These are phyloP conservation scores for Polydrusus cervinus DNA, from an alignment of 2,888 invertebrate species.

Conservation along the genomic window DNA sequence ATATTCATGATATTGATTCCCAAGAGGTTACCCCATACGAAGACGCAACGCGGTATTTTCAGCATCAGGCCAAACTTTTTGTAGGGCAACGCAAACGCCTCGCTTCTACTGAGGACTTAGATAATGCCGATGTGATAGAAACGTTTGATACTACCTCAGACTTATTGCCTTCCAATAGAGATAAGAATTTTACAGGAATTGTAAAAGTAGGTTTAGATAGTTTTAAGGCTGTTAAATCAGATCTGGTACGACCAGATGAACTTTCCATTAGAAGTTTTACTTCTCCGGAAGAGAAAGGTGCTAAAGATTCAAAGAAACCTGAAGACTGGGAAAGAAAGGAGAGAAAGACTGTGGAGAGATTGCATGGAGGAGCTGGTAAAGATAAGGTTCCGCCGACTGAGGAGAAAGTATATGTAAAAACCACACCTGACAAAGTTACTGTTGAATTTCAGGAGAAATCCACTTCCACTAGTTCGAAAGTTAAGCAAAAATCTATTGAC, in stretches of 20 bases:
- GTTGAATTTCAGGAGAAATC: conserved; percentile 58
- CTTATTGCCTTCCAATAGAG: conserved; percentile 62
- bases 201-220: conserved; percentile 65
- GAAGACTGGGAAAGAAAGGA: conserved; percentile 71
- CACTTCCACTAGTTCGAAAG: conserved; percentile 35
- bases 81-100: conserved; percentile 68
- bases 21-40: conserved; percentile 68
- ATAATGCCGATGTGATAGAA: conserved; percentile 62
- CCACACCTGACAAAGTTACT: conserved; percentile 60
- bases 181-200: conserved; percentile 69
- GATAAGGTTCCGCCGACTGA: conserved; percentile 62
- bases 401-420: conserved; percentile 61
- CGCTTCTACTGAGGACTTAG: conserved; percentile 71
- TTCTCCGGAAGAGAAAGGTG: conserved; percentile 71
- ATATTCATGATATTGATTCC: conserved; percentile 51
- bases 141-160: conserved; percentile 71
- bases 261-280: conserved; percentile 59
- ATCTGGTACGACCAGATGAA: conserved; percentile 66
- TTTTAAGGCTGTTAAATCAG: conserved; percentile 65
- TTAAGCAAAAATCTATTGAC: conserved; percentile 40
- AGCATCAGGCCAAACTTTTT: conserved; percentile 67
- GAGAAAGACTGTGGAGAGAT: conserved; percentile 68
- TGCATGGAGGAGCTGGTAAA: conserved; percentile 70
- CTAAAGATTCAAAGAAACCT: conserved; percentile 70
- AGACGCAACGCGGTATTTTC: conserved; percentile 67